Conservation (phyloP, 2,797 vertebrate genomes). For the Takifugu ocellatus region DNA sequence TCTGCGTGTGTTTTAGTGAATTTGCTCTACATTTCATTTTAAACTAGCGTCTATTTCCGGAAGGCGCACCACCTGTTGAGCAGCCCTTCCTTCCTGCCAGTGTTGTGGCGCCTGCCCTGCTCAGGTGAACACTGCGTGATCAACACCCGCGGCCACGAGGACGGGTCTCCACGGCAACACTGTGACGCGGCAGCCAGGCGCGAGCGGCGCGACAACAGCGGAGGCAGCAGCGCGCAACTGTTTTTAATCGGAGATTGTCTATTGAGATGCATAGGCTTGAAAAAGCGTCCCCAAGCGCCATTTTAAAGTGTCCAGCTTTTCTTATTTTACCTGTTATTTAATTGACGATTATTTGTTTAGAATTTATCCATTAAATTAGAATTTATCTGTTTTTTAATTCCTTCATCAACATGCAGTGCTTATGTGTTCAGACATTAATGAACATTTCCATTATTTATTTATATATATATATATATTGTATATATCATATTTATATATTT, state of each 20-base stretch:
- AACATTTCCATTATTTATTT: not conserved
- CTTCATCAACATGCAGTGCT: no score
- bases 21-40: no score
- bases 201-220: conserved; percentile 36
- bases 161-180: conserved; percentile 70
- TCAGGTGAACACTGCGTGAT: conserved; percentile 50
- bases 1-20: not conserved
- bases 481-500: no score
- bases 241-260: conserved; percentile 48
- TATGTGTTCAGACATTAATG: not conserved
- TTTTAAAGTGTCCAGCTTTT: not conserved
- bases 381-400: not conserved
- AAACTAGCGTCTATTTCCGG: not conserved
- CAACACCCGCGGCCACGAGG: conserved; percentile 37
- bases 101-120: conserved; percentile 28
- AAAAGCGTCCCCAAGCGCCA: no score
- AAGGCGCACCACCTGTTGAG: conserved; percentile 40
- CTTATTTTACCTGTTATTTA: not conserved
- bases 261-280: conserved; percentile 2
- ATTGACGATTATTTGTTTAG: not conserved
- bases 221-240: conserved; percentile 21
- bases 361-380: not conserved
- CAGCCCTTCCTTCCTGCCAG: conserved; percentile 24
- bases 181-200: conserved; percentile 58
- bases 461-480: no score